Evolutionary conservation across 1,140 invertebrate species (phyloP), one percentile per base, ranked within the genome.

Genomic region (Nasonia longicornis): DNA sequence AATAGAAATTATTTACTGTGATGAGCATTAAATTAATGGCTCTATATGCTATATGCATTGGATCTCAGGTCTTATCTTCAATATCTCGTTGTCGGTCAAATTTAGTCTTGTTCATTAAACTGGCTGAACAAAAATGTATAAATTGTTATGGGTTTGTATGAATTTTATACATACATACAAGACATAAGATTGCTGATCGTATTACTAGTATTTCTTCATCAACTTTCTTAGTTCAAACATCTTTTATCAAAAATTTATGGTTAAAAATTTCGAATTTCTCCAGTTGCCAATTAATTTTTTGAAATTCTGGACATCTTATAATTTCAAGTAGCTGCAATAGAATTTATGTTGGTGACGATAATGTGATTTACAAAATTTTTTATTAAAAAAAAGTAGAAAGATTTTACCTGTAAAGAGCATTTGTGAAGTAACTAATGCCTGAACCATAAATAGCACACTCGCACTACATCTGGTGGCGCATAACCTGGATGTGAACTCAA

Each of bases 371-470:
- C 22, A 12, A 20, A 26, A 26, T 0, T 38, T 8, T 8, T 20
- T 67, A 35, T 14, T 26, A 66, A 77, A 58, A 12, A 63, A 26
- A 69, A 73, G 38, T 69, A 70, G 22, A 11, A 2, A 52, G 22
- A n/a, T 52, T 14, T 76, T 84, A 89, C 89, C 84, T 91, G 90
- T 31, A 91, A 80, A 80, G 88, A 83, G 75, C 89, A 89, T 83
- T 89, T 96, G 95, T 2, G 95, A 94, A 64, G 93, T 93, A 31
- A 96, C 89, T 10, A 97, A 86, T 2, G 95, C 95, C 92, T 97
- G 96, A 83, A 98, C 93, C 92, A 97, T 95, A 88, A 96, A 98
- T 1, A 97, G 97, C 72, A 98, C 91, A 14, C 97, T 97, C 38
- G 97, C 97, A 90, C 97, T 97, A 84, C 98, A 91, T 67, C 97